Evolutionary conservation across 2,888 invertebrate species (phyloP).

Genomic region (Tetanocera ferruginea): DNA sequence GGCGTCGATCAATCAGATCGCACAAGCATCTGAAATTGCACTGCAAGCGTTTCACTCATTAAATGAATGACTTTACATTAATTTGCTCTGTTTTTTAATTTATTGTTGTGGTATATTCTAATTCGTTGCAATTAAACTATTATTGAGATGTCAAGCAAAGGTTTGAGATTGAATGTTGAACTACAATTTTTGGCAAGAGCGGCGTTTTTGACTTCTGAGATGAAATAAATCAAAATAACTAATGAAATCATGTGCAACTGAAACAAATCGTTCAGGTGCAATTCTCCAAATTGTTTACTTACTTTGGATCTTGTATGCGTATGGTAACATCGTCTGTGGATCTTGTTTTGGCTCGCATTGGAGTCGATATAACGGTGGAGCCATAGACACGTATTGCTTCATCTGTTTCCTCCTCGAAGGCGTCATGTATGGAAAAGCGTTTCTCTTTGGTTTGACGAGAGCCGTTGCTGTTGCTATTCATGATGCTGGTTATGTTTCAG

Average conservation of each 20-base stretch:
- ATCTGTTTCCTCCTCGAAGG: conserved; percentile 87
- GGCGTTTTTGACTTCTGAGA: too few species aligned
- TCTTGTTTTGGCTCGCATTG: conserved; percentile 74
- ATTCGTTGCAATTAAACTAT: neutral
- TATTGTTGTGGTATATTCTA: conserved; percentile 12
- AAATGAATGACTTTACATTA: neutral
- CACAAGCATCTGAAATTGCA: neutral
- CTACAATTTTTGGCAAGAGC: too few species aligned
- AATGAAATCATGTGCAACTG: neutral
- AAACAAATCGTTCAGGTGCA: neutral
- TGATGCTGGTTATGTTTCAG: conserved; percentile 16
- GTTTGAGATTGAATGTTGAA: neutral
- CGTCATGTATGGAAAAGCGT: conserved; percentile 86
- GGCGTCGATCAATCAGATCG: neutral
- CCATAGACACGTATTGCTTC: conserved; percentile 87
- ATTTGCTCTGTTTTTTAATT: neutral
- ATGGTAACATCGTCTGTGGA: conserved; percentile 73
- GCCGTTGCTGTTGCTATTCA: conserved; percentile 43
- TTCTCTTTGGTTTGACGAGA: conserved; percentile 70
- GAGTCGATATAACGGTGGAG: conserved; percentile 80
- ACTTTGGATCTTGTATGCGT: conserved; percentile 71
- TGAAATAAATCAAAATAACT: neutral
- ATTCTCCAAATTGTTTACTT: conserved; percentile 50
- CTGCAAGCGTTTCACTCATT: conserved; percentile 10
- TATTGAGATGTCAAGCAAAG: neutral